A percentile compares a stretch with the other conserved stretches of the same genome.
These are phyloP conservation scores for Acanthococcus lagerstroemiae DNA, from an alignment of 2,888 invertebrate genomes.

Conservation along the genomic window DNA sequence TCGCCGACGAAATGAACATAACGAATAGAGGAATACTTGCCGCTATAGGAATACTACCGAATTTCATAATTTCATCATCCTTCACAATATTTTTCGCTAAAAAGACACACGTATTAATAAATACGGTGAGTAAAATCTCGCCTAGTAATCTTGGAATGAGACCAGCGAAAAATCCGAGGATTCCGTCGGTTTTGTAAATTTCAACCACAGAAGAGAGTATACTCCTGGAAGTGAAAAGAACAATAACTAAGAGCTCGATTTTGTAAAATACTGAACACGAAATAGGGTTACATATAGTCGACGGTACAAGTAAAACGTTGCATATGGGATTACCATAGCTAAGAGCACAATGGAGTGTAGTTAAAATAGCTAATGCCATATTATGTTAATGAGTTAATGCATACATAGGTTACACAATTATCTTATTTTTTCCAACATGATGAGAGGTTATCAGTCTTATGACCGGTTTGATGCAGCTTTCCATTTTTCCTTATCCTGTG, in stretches of 20 bases:
- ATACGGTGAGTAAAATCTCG: slow-evolving; percentile 67
- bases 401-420: too few relatives aligned
- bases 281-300: too few relatives aligned
- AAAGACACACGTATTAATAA: slow-evolving; percentile 40
- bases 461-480: too few relatives aligned
- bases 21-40: background rate
- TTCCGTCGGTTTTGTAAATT: slow-evolving; percentile 77
- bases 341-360: too few relatives aligned
- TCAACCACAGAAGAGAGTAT: slow-evolving; percentile 64
- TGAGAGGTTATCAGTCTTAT: too few relatives aligned
- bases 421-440: too few relatives aligned
- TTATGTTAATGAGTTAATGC: too few relatives aligned
- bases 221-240: slow-evolving; percentile 47
- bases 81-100: slow-evolving; percentile 7
- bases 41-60: slow-evolving; percentile 18
- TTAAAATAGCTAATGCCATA: too few relatives aligned
- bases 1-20: too few relatives aligned
- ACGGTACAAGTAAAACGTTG: too few relatives aligned
- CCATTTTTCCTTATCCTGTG: too few relatives aligned
- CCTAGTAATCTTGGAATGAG: slow-evolving; percentile 76
- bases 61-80: slow-evolving; percentile 17
- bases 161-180: slow-evolving; percentile 78
- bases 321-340: too few relatives aligned
- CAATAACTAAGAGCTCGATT: background rate
- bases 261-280: background rate